Evolutionary conservation across 2,888 invertebrate species (phyloP).

Genomic region (Caenorhabditis sp.): DNA sequence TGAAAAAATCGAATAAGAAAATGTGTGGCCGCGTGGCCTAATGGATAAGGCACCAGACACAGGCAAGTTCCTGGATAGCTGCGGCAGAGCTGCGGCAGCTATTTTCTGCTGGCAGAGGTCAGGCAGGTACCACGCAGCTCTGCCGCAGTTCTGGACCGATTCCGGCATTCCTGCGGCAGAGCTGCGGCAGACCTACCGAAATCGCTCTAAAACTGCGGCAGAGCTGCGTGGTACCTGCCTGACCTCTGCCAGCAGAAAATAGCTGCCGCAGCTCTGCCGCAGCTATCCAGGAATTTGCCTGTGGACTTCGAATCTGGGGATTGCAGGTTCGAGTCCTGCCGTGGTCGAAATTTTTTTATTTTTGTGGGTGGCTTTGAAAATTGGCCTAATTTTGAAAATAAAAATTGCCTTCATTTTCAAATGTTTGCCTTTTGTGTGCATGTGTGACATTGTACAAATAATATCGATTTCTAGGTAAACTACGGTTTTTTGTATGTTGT

Average conservation of each 20-base stretch:
- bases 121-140: too few species aligned
- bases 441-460: neutral
- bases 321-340: slow-evolving; percentile 54
- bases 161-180: too few species aligned
- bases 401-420: neutral
- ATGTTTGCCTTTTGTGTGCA: slow-evolving; percentile 1
- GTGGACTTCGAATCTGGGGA: slow-evolving; percentile 58
- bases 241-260: too few species aligned
- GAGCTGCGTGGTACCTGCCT: too few species aligned
- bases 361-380: neutral
- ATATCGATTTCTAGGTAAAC: neutral
- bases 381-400: neutral
- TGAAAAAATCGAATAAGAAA: neutral
- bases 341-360: slow-evolving; percentile 47
- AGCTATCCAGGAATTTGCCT: too few species aligned
- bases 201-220: too few species aligned
- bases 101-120: too few species aligned
- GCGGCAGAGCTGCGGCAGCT: too few species aligned
- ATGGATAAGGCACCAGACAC: slow-evolving; percentile 60
- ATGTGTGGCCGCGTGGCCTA: slow-evolving; percentile 55
- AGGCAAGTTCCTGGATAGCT: too few species aligned
- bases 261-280: too few species aligned
- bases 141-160: too few species aligned
- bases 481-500: neutral
- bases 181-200: too few species aligned